Evolutionary conservation across 2,113 vertebrate species (phyloP).

Genomic region (Bungarus multicinctus): DNA sequence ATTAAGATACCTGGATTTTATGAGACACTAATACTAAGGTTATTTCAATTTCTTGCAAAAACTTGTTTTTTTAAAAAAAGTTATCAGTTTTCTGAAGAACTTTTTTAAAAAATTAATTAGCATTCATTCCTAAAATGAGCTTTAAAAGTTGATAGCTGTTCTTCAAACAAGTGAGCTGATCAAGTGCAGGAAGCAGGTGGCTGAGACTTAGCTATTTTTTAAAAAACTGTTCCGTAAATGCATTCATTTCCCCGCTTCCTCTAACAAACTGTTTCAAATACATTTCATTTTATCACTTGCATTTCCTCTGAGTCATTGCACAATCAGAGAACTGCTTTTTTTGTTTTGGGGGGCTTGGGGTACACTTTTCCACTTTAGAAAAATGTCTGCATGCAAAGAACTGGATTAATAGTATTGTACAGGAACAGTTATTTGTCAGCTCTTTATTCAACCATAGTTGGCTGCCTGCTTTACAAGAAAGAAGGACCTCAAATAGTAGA

Average conservation of each 20-base stretch:
- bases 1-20: background rate
- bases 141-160: background rate
- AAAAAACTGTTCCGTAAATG: conserved; percentile 30
- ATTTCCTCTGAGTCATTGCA: conserved; percentile 64
- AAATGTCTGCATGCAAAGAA: background rate
- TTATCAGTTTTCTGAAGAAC: background rate
- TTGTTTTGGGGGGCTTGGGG: background rate
- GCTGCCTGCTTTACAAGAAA: background rate
- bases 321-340: conserved; percentile 37
- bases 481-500: background rate
- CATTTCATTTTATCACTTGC: conserved; percentile 65
- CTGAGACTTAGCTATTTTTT: conserved; percentile 39
- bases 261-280: conserved; percentile 52
- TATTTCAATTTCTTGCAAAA: background rate
- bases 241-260: conserved; percentile 49
- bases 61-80: background rate
- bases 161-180: background rate
- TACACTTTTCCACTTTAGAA: background rate
- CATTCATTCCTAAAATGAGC: background rate
- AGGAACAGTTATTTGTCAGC: background rate
- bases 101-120: background rate
- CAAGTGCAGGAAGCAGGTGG: conserved; percentile 16
- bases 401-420: background rate
- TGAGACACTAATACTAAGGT: background rate
- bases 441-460: background rate